Base-by-base conservation (phyloP, 2,113 vertebrate species). In the Ochotona princeps region DNA sequence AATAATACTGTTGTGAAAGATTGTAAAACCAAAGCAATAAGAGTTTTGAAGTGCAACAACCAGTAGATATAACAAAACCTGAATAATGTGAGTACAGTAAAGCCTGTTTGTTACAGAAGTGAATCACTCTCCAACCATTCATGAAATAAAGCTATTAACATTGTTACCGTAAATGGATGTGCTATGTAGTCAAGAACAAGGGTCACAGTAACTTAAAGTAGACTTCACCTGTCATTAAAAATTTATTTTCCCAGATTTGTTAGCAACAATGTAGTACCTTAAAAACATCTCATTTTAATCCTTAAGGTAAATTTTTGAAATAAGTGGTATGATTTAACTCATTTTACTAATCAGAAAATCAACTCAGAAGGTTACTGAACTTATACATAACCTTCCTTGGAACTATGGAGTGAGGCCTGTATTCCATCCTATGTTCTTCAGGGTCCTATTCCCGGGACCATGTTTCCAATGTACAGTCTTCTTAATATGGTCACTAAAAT, bases 1-100 rank as follows among this genome's bases (percentile, higher is more conserved):
- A 76, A n/a, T 54, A 18, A 57, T 57, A 57, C 10, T 57, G 14
- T 76, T 93, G 83, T 92, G 92, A 96, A 94, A 72, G 17, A 49
- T 44, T 94, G 65, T 83, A 65, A 96, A 97, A 94, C 81, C 65
- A 95, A 86, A 92, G 75, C 63, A 82, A 30, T 70, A 51, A 1
- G 0, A 87, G 87, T 51, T 95, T 92, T 95, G 72, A 94, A 92
- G 74, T 76, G 35, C 87, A 90, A 49, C 60, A 83, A 74, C 54
- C 30, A 70, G 75, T 30, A 93, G 92, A 87, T 63, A 74, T 91
- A 81, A 47, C 38, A 30, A 65, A 32, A 57, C 70, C 92, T 87
- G 93, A 95, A 91, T 74, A 95, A 28, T 44, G 70, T 32, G 30
- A 90, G 14, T 51, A 10, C 21, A 57, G n/a, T 79, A 14, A 23